A percentile compares a stretch with the other conserved stretches of the same genome.
These are phyloP conservation scores for Hirtodrosophila confusa DNA, from an alignment of 2,888 invertebrate species.

Conservation along the genomic window DNA sequence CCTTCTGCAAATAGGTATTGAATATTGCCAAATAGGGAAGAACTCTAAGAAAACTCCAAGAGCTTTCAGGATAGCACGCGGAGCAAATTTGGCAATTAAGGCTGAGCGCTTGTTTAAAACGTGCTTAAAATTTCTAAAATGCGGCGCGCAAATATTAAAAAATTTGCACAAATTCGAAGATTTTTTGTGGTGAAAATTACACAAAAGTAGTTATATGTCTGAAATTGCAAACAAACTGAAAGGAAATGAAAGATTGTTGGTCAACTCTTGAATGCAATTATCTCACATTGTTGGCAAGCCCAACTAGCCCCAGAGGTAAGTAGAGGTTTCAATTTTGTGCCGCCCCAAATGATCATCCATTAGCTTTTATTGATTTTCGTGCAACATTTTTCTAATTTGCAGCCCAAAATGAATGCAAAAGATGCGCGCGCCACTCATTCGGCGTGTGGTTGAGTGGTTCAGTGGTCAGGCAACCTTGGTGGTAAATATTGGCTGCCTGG, in stretches of 20 bases:
- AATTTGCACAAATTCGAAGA: background rate
- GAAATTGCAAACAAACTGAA: background rate
- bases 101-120: too few species aligned
- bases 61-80: too few species aligned
- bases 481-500: constrained; percentile 62
- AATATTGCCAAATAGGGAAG: too few species aligned
- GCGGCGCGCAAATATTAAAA: background rate
- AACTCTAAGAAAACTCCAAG: too few species aligned
- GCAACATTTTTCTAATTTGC: constrained; percentile 76
- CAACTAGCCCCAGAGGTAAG: constrained; percentile 35
- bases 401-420: constrained; percentile 50
- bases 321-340: constrained; percentile 39
- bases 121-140: background rate
- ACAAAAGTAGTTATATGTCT: constrained; percentile 3
- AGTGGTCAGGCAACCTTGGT: constrained; percentile 58
- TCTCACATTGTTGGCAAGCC: constrained; percentile 42
- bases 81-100: too few species aligned
- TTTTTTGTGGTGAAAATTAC: constrained; percentile 9
- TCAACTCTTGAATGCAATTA: constrained; percentile 34
- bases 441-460: background rate
- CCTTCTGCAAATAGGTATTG: too few species aligned
- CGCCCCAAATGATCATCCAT: constrained; percentile 59
- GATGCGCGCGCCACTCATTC: constrained; percentile 7
- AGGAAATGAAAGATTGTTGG: constrained; percentile 2
- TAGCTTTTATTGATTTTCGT: constrained; percentile 74